Evolutionary conservation across 2,113 vertebrate genomes (phyloP).

Genomic region (Budorcas taxicolor): DNA sequence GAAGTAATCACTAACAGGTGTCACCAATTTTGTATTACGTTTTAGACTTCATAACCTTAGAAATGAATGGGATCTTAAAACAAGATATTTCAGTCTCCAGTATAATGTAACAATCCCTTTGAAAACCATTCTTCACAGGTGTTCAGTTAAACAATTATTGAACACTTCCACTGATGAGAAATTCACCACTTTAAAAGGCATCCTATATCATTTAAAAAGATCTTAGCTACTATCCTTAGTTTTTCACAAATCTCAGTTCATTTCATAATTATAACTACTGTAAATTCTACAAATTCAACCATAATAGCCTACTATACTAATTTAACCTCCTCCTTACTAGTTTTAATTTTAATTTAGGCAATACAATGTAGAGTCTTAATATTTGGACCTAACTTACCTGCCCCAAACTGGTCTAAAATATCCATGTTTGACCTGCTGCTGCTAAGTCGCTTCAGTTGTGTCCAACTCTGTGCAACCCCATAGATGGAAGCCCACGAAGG

Average conservation of each 20-base stretch:
- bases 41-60: neutral
- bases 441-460: too few relatives aligned
- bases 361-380: neutral
- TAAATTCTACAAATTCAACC: neutral
- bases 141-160: slow-evolving; percentile 25
- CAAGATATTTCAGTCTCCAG: neutral
- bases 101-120: neutral
- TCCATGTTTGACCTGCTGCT: neutral
- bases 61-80: neutral
- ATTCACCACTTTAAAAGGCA: neutral
- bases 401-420: neutral
- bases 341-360: neutral
- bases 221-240: neutral
- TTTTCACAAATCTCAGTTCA: neutral
- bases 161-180: neutral
- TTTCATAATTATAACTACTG: slow-evolving; percentile 9
- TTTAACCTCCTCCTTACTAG: neutral
- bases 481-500: too few relatives aligned
- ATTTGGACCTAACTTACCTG: neutral
- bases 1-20: neutral
- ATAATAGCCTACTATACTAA: neutral
- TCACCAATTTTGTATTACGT: neutral
- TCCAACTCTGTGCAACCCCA: too few relatives aligned
- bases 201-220: neutral
- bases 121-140: neutral